Percentiles rank a stretch among this genome's conserved stretches.
Evolutionary conservation across 2,888 invertebrate species (phyloP).

Genomic region (Halictus ligatus): DNA sequence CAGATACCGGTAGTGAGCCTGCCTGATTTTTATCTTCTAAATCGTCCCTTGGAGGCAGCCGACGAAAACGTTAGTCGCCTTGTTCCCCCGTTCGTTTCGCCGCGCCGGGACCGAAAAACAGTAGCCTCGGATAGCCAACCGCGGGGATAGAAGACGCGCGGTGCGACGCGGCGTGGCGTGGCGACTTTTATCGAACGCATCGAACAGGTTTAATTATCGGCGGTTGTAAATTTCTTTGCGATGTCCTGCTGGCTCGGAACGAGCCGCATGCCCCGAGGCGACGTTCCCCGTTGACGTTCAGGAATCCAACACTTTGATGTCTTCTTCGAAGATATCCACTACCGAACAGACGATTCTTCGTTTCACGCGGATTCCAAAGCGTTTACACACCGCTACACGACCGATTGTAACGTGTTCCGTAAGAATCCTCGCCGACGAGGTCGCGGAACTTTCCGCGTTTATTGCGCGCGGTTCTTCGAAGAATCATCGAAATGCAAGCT

Average conservation of each 20-base stretch:
- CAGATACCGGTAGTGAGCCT: conserved; percentile 25
- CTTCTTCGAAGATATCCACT: conserved; percentile 6
- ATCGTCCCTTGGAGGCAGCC: conserved; percentile 37
- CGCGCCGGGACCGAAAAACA: conserved; percentile 22
- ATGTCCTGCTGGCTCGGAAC: conserved; percentile 22
- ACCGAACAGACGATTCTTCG: neutral
- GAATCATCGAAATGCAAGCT: neutral
- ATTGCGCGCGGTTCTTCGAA: neutral
- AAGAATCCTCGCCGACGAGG: neutral
- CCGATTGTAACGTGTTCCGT: neutral
- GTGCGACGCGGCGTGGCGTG: neutral
- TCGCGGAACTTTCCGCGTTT: neutral
- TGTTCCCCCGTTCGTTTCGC: neutral
- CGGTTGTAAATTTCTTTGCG: conserved; percentile 33
- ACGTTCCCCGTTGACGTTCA: neutral
- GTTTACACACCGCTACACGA: neutral
- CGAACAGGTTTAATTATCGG: conserved; percentile 41
- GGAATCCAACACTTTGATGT: conserved; percentile 24
- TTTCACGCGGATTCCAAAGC: neutral
- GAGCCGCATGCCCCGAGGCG: neutral
- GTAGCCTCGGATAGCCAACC: conserved; percentile 36
- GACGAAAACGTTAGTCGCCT: neutral
- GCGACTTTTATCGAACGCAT: conserved; percentile 37
- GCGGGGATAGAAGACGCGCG: conserved; percentile 4
- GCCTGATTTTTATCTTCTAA: conserved; percentile 39